phyloP scores from a whole-genome alignment of 2,797 vertebrate species.

The Amblyraja radiata region DNA sequence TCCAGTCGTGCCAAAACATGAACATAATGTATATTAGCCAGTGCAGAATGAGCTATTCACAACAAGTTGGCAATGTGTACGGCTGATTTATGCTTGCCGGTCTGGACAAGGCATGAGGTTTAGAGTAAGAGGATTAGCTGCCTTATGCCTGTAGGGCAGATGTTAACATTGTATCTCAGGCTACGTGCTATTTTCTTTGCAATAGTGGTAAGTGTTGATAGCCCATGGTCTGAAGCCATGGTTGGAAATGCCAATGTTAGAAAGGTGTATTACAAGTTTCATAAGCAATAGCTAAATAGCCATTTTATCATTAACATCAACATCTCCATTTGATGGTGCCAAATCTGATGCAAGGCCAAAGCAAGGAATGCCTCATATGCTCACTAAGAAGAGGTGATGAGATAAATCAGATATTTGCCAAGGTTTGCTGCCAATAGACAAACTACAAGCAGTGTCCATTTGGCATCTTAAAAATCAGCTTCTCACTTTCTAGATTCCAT shows the following conservation, averaged over 20 bases:
- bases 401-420: slow-evolving; percentile 22
- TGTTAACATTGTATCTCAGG: slow-evolving; percentile 5
- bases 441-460: not conserved
- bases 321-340: not conserved
- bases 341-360: slow-evolving; percentile 4
- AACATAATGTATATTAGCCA: slow-evolving; percentile 8
- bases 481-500: not conserved
- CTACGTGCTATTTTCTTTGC: not conserved
- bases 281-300: not conserved
- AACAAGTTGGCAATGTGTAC: not conserved
- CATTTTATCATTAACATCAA: slow-evolving; percentile 6
- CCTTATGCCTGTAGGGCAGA: not conserved
- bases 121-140: slow-evolving; percentile 1
- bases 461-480: slow-evolving; percentile 13
- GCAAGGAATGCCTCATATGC: not conserved
- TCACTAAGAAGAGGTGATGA: slow-evolving; percentile 25
- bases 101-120: not conserved
- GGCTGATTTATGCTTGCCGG: slow-evolving; percentile 21
- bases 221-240: not conserved
- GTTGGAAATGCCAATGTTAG: not conserved
- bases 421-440: not conserved
- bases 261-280: not conserved
- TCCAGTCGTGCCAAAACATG: not conserved
- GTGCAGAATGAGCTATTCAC: not conserved
- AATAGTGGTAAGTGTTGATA: not conserved